Evolutionary conservation across 2,888 invertebrate genomes (phyloP).

Genomic region (Dusona sp.): DNA sequence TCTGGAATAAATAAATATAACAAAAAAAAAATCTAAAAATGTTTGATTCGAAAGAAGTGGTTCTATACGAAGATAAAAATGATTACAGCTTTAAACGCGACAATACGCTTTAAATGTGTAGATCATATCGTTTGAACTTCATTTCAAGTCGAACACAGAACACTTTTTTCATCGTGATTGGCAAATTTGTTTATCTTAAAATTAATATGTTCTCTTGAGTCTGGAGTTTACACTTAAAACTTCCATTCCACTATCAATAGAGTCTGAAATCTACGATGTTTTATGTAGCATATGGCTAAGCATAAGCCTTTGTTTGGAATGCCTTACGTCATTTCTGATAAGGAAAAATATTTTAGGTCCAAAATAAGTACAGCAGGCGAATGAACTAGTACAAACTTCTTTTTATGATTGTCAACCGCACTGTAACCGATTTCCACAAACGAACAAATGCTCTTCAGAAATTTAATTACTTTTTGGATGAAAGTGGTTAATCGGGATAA

Average conservation of each 20-base stretch:
- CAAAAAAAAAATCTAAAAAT: background rate
- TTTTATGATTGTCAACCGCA: background rate
- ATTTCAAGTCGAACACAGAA: background rate
- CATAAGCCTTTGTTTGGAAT: background rate
- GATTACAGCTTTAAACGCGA: background rate
- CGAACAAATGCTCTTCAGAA: background rate
- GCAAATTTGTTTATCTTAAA: background rate
- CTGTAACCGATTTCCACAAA: background rate
- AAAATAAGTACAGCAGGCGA: background rate
- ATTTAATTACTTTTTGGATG: background rate
- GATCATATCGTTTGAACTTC: background rate
- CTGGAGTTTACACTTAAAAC: background rate
- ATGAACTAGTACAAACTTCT: background rate
- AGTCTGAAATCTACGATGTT: background rate
- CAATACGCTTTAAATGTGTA: background rate
- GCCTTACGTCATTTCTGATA: background rate
- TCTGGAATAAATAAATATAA: background rate
- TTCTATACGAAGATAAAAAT: background rate
- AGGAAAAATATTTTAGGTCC: background rate
- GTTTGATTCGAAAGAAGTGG: background rate
- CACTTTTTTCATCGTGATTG: background rate
- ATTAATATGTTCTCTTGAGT: background rate
- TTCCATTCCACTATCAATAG: background rate
- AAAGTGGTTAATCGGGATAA: background rate
- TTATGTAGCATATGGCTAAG: background rate